Conservation (phyloP, 1,140 invertebrate genomes). For the Bombus breviceps region DNA sequence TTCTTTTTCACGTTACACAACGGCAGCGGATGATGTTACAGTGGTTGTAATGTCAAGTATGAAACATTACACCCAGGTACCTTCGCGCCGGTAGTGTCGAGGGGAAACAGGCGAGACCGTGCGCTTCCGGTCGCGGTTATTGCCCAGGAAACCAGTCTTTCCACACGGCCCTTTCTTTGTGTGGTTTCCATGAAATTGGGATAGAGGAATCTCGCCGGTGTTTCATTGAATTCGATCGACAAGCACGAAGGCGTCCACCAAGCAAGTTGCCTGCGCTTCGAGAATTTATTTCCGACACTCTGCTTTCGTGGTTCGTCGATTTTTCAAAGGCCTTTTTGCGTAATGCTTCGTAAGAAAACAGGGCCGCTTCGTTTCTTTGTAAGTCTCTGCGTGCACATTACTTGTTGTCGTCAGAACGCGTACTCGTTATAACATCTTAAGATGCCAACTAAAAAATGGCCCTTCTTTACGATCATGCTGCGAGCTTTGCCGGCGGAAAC, state of each 20-base stretch:
- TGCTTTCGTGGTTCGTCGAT: constrained; percentile 25
- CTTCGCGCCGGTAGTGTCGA: constrained; percentile 16
- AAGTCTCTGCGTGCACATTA: background rate
- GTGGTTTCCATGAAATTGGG: constrained; percentile 2
- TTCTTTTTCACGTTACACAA: constrained; percentile 3
- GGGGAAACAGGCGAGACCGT: constrained; percentile 20
- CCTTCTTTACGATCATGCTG: background rate
- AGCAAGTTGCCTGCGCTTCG: background rate
- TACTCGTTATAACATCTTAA: too few relatives aligned
- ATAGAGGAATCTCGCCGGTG: background rate
- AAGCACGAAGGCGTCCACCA: background rate
- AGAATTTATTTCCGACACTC: constrained; percentile 38
- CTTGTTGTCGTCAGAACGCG: background rate
- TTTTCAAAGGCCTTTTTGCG: constrained; percentile 19
- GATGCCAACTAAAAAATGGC: background rate
- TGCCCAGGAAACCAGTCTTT: background rate
- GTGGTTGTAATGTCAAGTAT: constrained; percentile 59
- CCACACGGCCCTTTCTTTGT: background rate
- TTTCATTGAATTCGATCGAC: constrained; percentile 10
- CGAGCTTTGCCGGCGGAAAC: too few relatives aligned
- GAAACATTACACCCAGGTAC: constrained; percentile 56
- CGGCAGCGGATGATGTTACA: constrained; percentile 55
- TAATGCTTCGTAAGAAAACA: constrained; percentile 17
- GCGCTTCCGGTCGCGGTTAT: constrained; percentile 31
- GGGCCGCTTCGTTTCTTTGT: background rate